Conservation (phyloP, 2,113 vertebrate genomes). For the Hippocampus zosterae region DNA sequence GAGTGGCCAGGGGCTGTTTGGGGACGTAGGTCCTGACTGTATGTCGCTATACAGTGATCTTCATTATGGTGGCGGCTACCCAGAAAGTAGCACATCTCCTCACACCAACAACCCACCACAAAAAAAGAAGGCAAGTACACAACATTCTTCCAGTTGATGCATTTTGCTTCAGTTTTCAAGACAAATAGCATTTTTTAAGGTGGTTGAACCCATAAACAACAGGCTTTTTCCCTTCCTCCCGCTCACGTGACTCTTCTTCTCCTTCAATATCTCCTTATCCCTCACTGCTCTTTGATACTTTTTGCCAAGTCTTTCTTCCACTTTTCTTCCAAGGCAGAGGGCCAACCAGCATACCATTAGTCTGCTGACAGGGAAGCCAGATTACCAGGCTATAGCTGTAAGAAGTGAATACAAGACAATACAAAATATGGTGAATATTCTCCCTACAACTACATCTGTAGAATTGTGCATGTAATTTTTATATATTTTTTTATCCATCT, state of each 20-base stretch:
- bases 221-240: constrained; percentile 40
- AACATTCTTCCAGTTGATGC: not conserved
- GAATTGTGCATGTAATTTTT: constrained; percentile 79
- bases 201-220: constrained; percentile 17
- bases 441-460: constrained; percentile 69
- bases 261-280: constrained; percentile 20
- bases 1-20: constrained; percentile 79
- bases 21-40: constrained; percentile 78
- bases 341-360: constrained; percentile 75
- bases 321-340: constrained; percentile 78
- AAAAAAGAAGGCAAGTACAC: constrained; percentile 91
- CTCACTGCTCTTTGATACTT: constrained; percentile 57
- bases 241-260: constrained; percentile 13
- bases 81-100: constrained; percentile 79
- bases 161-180: not conserved
- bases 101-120: constrained; percentile 90
- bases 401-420: constrained; percentile 77
- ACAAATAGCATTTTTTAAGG: constrained; percentile 9
- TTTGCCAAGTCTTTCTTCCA: constrained; percentile 75
- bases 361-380: constrained; percentile 76
- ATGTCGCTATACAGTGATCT: constrained; percentile 83
- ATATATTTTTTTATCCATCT: constrained; percentile 64
- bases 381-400: constrained; percentile 77
- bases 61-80: constrained; percentile 70
- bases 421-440: constrained; percentile 80